Percentiles rank a stretch among this genome's conserved stretches.
Evolutionary conservation across 64 coral and sea anemone species (phyloP).

Genomic region (Catalaphyllia jardinei): DNA sequence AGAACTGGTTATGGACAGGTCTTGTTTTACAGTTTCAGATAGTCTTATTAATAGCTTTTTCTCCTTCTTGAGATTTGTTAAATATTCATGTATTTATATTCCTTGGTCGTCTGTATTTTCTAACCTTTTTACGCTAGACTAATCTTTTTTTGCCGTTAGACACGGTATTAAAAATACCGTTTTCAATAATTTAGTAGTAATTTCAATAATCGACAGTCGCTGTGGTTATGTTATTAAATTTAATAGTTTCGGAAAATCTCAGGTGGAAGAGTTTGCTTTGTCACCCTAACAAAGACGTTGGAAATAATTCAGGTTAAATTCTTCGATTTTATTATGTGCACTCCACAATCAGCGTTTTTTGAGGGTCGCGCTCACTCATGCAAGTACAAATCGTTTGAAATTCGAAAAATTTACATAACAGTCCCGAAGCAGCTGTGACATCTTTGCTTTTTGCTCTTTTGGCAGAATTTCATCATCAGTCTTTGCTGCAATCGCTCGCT

Average conservation of each 20-base stretch:
- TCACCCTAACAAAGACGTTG: not conserved
- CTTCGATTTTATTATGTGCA: not conserved
- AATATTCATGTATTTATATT: no score
- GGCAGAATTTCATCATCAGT: not conserved
- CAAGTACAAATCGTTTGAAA: not conserved
- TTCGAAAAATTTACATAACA: constrained; percentile 26
- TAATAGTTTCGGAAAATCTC: not conserved
- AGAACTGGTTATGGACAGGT: no score
- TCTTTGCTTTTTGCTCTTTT: constrained; percentile 3
- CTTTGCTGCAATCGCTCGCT: not conserved
- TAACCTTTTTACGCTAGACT: no score
- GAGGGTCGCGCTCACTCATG: not conserved
- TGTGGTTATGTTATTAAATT: not conserved
- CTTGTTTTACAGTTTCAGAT: no score
- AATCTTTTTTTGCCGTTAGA: no score
- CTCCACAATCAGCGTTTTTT: not conserved
- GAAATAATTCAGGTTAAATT: not conserved
- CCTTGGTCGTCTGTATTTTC: no score
- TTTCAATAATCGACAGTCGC: no score
- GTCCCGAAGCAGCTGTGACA: not conserved
- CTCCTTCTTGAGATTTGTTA: no score
- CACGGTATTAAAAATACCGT: not conserved
- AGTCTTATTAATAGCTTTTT: no score
- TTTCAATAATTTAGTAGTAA: not conserved
- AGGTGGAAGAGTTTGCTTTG: not conserved